phyloP scores from a whole-genome alignment of 2,797 vertebrate genomes.

The Rhinoraja longicauda region DNA sequence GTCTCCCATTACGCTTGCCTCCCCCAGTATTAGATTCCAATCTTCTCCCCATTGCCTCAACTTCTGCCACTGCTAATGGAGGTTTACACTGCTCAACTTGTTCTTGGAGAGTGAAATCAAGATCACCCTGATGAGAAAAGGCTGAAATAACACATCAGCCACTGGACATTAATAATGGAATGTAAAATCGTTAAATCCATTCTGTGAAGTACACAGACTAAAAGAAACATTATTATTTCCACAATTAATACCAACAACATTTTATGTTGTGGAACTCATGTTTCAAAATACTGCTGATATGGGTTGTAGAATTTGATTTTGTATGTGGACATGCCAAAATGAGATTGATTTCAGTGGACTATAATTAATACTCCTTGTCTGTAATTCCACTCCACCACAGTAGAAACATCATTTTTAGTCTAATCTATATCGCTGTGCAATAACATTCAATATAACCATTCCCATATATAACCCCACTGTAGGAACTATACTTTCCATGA shows the following conservation, averaged over 20 bases:
- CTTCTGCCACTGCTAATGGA: not conserved
- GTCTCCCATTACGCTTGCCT: not conserved
- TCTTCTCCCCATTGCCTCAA: not conserved
- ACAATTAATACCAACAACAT: not conserved
- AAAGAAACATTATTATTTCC: not conserved
- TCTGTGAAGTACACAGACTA: not conserved
- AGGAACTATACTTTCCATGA: too few species aligned
- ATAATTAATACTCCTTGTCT: not conserved
- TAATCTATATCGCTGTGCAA: not conserved
- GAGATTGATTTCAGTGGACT: not conserved
- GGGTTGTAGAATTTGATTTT: not conserved
- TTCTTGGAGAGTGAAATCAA: not conserved
- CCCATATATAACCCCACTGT: not conserved
- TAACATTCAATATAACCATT: not conserved
- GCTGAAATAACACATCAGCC: conserved; percentile 19
- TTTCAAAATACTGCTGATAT: conserved; percentile 4
- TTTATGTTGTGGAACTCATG: not conserved
- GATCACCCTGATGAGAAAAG: not conserved
- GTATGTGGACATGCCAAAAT: not conserved
- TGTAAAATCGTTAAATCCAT: not conserved
- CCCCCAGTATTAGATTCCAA: not conserved
- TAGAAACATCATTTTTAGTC: not conserved
- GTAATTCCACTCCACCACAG: not conserved
- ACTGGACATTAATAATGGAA: conserved; percentile 13
- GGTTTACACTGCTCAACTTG: not conserved